phyloP scores from a whole-genome alignment of 2,113 vertebrate genomes.

The Oryctolagus cuniculus region DNA sequence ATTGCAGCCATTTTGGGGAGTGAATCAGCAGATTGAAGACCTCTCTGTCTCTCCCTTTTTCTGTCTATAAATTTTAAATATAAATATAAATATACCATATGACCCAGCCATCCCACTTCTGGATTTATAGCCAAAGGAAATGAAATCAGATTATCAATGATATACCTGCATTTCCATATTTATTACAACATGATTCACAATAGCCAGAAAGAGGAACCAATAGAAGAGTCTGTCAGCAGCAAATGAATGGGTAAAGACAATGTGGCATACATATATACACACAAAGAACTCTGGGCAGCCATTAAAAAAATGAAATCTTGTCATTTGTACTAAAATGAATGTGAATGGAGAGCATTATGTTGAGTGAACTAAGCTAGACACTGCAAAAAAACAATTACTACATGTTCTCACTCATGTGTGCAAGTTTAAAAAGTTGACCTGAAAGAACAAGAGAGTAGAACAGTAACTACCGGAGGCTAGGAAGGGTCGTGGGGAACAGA shows the following conservation, averaged over 20 bases:
- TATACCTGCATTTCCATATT: too few species aligned
- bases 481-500: not conserved
- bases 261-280: not conserved
- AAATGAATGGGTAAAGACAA: not conserved
- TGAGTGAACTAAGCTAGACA: not conserved
- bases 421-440: not conserved
- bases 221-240: not conserved
- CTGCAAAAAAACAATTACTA: not conserved
- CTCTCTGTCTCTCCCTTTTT: too few species aligned
- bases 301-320: not conserved
- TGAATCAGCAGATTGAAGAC: too few species aligned
- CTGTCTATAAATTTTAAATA: too few species aligned
- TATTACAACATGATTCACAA: not conserved
- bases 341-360: not conserved
- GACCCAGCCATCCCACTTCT: not conserved
- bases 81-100: not conserved
- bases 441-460: not conserved
- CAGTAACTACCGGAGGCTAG: not conserved
- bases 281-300: not conserved
- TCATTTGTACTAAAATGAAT: not conserved
- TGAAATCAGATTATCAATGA: not conserved
- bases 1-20: too few species aligned
- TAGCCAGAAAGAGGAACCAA: not conserved
- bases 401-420: too few species aligned
- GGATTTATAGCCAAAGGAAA: not conserved